Evolutionary conservation across 2,797 vertebrate genomes (phyloP).

Genomic region (Cuculus canorus): DNA sequence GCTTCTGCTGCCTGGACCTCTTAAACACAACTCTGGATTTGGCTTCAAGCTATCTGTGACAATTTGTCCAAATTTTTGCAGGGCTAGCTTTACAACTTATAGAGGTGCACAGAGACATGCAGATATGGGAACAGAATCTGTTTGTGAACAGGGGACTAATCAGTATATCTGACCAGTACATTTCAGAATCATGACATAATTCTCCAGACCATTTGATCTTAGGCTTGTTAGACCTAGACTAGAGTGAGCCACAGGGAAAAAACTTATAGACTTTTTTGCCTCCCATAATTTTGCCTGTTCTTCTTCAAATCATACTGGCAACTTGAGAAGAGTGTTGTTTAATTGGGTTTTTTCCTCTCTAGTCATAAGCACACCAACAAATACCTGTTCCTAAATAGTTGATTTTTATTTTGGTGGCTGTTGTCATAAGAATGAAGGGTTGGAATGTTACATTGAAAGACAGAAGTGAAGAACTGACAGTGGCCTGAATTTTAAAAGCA

Average conservation of each 20-base stretch:
- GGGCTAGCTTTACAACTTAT: neutral
- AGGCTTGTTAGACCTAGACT: neutral
- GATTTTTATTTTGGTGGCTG: neutral
- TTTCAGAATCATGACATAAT: neutral
- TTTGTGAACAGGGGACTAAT: neutral
- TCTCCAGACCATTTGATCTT: neutral
- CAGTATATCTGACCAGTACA: neutral
- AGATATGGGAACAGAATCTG: neutral
- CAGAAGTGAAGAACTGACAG: neutral
- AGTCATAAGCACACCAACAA: neutral
- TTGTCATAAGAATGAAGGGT: neutral
- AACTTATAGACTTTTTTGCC: rapidly evolving
- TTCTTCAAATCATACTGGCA: neutral
- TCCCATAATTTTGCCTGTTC: neutral
- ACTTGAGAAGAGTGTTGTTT: neutral
- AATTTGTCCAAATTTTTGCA: neutral
- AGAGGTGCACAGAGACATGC: neutral
- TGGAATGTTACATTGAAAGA: neutral
- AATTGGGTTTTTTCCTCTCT: neutral
- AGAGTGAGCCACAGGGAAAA: neutral
- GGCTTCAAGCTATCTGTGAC: neutral
- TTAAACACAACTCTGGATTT: neutral
- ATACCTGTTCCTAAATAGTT: neutral
- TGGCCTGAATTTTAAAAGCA: neutral
- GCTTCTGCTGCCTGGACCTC: neutral